These are phyloP conservation scores for Nyleta sp. DNA, from an alignment of 2,888 invertebrate species.

Conservation along the genomic window DNA sequence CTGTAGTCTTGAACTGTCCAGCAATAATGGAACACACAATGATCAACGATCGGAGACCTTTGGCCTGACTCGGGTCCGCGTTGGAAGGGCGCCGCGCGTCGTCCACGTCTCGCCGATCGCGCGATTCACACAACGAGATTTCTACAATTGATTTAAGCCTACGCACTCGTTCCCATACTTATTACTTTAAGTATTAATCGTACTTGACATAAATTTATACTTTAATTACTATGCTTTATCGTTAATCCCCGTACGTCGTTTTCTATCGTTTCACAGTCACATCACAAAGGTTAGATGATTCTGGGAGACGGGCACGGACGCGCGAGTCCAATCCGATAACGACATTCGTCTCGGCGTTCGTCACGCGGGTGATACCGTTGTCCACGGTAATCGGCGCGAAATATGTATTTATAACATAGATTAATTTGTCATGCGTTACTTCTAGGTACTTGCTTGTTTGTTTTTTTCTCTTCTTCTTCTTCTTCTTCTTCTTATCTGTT, in stretches of 20 bases:
- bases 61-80: conserved; percentile 66
- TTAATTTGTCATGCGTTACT: conserved; percentile 56
- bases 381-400: conserved; percentile 41
- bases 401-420: conserved; percentile 30
- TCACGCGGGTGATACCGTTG: conserved; percentile 17
- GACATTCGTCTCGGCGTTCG: conserved; percentile 3
- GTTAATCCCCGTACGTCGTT: conserved; percentile 32
- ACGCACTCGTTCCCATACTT: conserved; percentile 36
- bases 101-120: conserved; percentile 56
- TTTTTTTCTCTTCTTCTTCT: not conserved
- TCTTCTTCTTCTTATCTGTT: conserved; percentile 5
- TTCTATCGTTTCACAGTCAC: conserved; percentile 41
- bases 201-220: conserved; percentile 39
- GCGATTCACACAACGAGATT: conserved; percentile 34
- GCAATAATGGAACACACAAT: conserved; percentile 80
- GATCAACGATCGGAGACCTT: conserved; percentile 74
- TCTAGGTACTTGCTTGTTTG: conserved; percentile 43
- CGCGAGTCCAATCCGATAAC: conserved; percentile 10
- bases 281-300: conserved; percentile 42
- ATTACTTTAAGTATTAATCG: conserved; percentile 55
- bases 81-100: conserved; percentile 60
- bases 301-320: conserved; percentile 17
- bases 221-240: conserved; percentile 32
- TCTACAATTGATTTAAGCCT: conserved; percentile 42
- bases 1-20: conserved; percentile 81